Evolutionary conservation across 64 coral and sea anemone genomes (phyloP).

Genomic region (Catalaphyllia jardinei): DNA sequence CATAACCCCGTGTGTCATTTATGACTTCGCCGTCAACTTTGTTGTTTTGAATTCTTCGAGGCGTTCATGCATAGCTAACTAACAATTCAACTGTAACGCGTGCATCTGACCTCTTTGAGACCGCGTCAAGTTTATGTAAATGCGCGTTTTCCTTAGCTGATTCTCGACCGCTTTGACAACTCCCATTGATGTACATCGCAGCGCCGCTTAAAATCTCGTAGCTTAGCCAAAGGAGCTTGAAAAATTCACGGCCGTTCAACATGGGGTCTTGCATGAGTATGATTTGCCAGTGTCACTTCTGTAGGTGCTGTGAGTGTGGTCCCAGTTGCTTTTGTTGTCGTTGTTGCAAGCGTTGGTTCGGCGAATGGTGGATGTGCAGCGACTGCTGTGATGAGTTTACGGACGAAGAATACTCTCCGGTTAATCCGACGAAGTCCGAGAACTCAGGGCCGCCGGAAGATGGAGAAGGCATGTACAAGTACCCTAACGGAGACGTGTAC

Average conservation of each 20-base stretch:
- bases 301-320: slow-evolving; percentile 77
- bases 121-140: background rate
- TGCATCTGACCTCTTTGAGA: slow-evolving; percentile 3
- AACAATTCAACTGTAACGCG: slow-evolving; percentile 2
- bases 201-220: background rate
- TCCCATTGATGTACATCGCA: background rate
- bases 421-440: slow-evolving; percentile 56
- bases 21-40: background rate
- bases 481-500: slow-evolving; percentile 88
- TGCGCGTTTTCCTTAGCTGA: background rate
- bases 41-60: background rate
- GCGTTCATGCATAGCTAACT: slow-evolving; percentile 17
- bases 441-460: slow-evolving; percentile 70
- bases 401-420: slow-evolving; percentile 67
- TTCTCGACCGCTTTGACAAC: slow-evolving; percentile 1
- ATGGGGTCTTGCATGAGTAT: slow-evolving; percentile 90
- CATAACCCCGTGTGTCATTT: background rate
- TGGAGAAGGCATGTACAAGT: slow-evolving; percentile 91
- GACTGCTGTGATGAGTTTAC: slow-evolving; percentile 87
- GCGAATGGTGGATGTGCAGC: slow-evolving; percentile 97
- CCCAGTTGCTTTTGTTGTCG: slow-evolving; percentile 71
- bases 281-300: slow-evolving; percentile 82
- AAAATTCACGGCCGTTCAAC: background rate
- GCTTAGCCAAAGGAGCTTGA: background rate
- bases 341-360: slow-evolving; percentile 77